Percentiles rank a stretch among this genome's conserved stretches.
phyloP scores from a whole-genome alignment of 2,113 vertebrate genomes.

The Tenebrosternarchus preto region DNA sequence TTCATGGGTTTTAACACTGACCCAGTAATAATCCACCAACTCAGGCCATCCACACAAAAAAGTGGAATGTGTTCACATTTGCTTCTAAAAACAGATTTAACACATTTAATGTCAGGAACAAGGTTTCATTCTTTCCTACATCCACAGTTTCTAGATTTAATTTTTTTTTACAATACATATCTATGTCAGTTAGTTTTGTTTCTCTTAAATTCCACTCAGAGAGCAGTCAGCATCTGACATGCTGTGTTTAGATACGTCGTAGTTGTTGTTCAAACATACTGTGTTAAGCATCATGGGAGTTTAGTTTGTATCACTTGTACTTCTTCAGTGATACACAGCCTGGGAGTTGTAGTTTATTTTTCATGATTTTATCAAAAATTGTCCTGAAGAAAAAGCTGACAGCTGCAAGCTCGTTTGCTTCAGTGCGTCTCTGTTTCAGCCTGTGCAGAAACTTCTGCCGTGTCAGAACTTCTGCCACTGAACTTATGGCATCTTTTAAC shows the following conservation, averaged over 20 bases:
- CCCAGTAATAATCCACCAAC: background rate
- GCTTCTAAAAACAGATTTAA: too few species aligned
- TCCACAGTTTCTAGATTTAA: too few species aligned
- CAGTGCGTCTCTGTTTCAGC: background rate
- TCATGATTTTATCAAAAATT: background rate
- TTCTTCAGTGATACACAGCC: background rate
- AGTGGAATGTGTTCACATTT: too few species aligned
- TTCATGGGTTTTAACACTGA: background rate
- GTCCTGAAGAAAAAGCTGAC: background rate
- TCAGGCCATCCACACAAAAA: background rate
- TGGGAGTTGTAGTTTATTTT: background rate
- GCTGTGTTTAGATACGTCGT: too few species aligned
- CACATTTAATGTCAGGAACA: background rate
- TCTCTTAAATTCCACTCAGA: too few species aligned
- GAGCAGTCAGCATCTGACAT: too few species aligned
- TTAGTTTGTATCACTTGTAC: too few species aligned
- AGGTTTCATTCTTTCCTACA: too few species aligned
- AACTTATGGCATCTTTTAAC: background rate
- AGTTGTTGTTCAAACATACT: too few species aligned
- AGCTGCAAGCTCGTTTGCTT: background rate
- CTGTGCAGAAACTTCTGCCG: background rate
- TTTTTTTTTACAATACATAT: too few species aligned
- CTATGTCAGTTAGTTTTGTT: too few species aligned
- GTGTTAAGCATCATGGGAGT: background rate
- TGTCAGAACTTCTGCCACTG: too few species aligned